Evolutionary conservation across 2,797 vertebrate genomes (phyloP).

Genomic region (Sebastes hubbsi): DNA sequence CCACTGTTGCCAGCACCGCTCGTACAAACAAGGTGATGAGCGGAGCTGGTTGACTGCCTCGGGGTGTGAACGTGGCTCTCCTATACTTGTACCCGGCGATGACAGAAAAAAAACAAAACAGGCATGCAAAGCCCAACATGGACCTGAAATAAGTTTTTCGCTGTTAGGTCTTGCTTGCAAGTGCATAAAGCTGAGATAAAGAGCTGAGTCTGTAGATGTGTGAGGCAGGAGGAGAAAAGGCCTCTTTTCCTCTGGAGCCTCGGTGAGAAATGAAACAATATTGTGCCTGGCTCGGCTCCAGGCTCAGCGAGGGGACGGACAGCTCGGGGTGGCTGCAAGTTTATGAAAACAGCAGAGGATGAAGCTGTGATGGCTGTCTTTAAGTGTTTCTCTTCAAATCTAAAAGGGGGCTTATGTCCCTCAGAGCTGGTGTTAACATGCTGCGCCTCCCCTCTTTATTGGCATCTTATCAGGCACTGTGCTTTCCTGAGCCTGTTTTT

Average conservation of each 20-base stretch:
- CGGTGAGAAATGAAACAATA: constrained; percentile 64
- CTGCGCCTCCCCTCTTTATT: constrained; percentile 35
- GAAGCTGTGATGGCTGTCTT: constrained; percentile 47
- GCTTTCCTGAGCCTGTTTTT: constrained; percentile 62
- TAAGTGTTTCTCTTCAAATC: constrained; percentile 34
- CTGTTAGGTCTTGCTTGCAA: constrained; percentile 6
- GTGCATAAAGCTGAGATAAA: constrained; percentile 26
- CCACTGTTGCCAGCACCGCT: constrained; percentile 31
- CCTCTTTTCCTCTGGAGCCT: constrained; percentile 42
- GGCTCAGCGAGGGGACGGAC: constrained; percentile 40
- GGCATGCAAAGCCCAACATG: neutral
- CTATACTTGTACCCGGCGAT: neutral
- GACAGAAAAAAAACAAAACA: neutral
- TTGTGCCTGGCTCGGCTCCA: constrained; percentile 66
- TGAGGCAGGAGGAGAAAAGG: constrained; percentile 27
- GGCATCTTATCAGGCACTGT: constrained; percentile 46
- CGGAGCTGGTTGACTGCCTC: constrained; percentile 21
- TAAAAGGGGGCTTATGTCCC: constrained; percentile 43
- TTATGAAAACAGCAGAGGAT: constrained; percentile 73
- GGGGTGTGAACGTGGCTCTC: neutral
- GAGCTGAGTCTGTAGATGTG: constrained; percentile 34
- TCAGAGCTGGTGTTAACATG: constrained; percentile 46
- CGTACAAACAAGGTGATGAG: constrained; percentile 51
- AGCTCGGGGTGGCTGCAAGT: constrained; percentile 54
- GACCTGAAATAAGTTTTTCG: neutral